These are phyloP conservation scores for Halictus ligatus DNA, from an alignment of 2,888 invertebrate species.

Conservation along the genomic window DNA sequence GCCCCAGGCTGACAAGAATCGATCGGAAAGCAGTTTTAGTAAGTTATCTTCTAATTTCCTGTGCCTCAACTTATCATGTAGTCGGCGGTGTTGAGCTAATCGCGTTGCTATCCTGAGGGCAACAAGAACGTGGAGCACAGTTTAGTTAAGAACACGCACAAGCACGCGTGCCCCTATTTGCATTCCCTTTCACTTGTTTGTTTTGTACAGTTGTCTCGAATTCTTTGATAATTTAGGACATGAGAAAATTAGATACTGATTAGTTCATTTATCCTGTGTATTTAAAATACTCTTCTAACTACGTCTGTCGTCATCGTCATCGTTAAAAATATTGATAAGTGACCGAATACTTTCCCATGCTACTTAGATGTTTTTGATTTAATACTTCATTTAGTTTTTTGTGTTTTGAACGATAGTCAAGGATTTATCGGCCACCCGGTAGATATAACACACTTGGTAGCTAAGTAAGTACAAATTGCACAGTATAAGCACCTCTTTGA, in stretches of 20 bases:
- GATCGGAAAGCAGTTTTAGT: conserved; percentile 65
- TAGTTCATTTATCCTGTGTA: too few species aligned
- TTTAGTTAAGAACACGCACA: conserved; percentile 15
- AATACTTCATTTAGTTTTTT: too few species aligned
- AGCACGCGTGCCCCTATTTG: neutral
- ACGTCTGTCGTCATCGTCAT: too few species aligned
- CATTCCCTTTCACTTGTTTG: neutral
- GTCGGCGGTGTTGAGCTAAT: conserved; percentile 57
- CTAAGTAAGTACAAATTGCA: neutral
- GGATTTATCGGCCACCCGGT: conserved; percentile 1
- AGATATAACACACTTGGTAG: neutral
- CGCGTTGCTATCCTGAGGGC: conserved; percentile 41
- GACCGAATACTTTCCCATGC: too few species aligned
- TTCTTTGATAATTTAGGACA: too few species aligned
- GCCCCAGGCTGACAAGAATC: conserved; percentile 63
- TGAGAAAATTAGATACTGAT: too few species aligned
- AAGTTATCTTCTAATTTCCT: conserved; percentile 67
- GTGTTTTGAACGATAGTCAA: neutral
- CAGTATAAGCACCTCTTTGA: conserved; percentile 1
- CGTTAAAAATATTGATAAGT: too few species aligned
- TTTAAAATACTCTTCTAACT: too few species aligned
- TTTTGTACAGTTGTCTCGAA: neutral
- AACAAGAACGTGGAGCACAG: conserved; percentile 31
- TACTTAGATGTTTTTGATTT: too few species aligned
- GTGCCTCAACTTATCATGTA: conserved; percentile 55